Evolutionary conservation across 2,113 vertebrate species (phyloP).

Genomic region (Clarias batrachus): DNA sequence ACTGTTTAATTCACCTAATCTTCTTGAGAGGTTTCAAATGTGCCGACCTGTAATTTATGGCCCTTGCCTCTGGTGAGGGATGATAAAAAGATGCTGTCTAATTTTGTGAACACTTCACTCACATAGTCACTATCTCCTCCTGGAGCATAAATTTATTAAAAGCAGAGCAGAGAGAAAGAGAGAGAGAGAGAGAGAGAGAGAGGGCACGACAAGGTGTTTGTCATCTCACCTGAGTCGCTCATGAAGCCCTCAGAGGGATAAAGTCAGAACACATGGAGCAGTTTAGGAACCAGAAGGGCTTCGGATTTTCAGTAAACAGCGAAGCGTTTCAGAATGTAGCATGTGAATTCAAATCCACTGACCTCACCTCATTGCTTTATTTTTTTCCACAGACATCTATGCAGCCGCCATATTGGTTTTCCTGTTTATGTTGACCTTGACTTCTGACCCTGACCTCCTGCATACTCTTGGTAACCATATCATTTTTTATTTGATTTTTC

Average conservation of each 20-base stretch:
- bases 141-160: slow-evolving; percentile 45
- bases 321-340: slow-evolving; percentile 43
- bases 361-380: slow-evolving; percentile 92
- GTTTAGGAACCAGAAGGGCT: slow-evolving; percentile 13
- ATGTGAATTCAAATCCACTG: slow-evolving; percentile 77
- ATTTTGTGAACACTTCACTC: slow-evolving; percentile 64
- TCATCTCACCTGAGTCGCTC: slow-evolving; percentile 35
- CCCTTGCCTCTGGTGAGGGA: slow-evolving; percentile 61
- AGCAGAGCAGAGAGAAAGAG: slow-evolving; percentile 2
- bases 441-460: slow-evolving; percentile 98
- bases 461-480: slow-evolving; percentile 99
- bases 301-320: slow-evolving; percentile 16
- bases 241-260: slow-evolving; percentile 32
- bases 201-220: slow-evolving; percentile 50
- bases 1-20: slow-evolving; percentile 69
- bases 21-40: slow-evolving; percentile 74
- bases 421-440: slow-evolving; percentile 99
- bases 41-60: slow-evolving; percentile 71
- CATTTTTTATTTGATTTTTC: slow-evolving; percentile 84
- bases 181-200: not conserved
- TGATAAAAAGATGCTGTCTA: slow-evolving; percentile 73
- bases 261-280: slow-evolving; percentile 39
- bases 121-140: slow-evolving; percentile 47
- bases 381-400: slow-evolving; percentile 92
- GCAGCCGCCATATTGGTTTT: slow-evolving; percentile 95